Percentiles rank a stretch among this genome's conserved stretches.
phyloP scores from a whole-genome alignment of 2,113 vertebrate genomes.

The Xyliphius kryptos region DNA sequence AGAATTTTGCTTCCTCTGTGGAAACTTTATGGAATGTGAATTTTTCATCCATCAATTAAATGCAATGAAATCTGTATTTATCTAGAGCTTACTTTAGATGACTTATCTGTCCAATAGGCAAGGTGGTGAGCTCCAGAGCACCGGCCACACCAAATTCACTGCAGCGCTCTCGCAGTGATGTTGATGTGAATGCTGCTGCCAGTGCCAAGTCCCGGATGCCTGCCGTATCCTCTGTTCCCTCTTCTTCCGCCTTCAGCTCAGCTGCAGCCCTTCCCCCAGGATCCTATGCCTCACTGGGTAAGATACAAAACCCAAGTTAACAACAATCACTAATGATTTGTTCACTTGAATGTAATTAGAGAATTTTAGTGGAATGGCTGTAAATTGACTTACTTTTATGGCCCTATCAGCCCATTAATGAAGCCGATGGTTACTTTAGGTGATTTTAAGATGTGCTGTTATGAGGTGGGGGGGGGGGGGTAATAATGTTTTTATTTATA shows the following conservation, averaged over 20 bases:
- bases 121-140: conserved; percentile 78
- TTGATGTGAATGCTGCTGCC: too few relatives aligned
- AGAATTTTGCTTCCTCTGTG: too few relatives aligned
- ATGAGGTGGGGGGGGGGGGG: too few relatives aligned
- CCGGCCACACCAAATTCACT: conserved; percentile 79
- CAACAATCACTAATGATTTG: too few relatives aligned
- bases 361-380: conserved; percentile 28
- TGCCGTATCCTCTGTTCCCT: conserved; percentile 71
- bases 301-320: conserved; percentile 30
- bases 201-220: conserved; percentile 89
- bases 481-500: too few relatives aligned
- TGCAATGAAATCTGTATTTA: too few relatives aligned
- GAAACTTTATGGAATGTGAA: too few relatives aligned
- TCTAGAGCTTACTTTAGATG: too few relatives aligned
- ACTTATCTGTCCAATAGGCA: conserved; percentile 68
- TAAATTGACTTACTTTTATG: conserved; percentile 54
- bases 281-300: conserved; percentile 97
- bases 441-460: conserved; percentile 53
- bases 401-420: conserved; percentile 44
- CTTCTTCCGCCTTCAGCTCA: conserved; percentile 79
- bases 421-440: conserved; percentile 25
- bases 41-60: too few relatives aligned
- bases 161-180: conserved; percentile 93
- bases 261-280: conserved; percentile 89
- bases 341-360: conserved; percentile 29